phyloP scores from a whole-genome alignment of 1,140 invertebrate genomes.

The Cryptotermes secundus region DNA sequence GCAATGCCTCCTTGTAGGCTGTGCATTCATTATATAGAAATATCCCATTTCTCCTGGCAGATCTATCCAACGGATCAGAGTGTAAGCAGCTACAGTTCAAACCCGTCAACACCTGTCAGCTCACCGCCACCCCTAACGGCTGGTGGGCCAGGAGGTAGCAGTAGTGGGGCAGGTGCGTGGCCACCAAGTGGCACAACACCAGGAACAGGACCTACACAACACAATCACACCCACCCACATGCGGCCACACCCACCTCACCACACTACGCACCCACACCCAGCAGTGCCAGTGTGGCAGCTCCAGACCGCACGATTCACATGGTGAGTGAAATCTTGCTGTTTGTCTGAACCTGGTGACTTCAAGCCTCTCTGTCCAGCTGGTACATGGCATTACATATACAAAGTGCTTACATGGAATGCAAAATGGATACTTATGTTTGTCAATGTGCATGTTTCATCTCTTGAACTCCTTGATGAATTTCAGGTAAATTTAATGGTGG shows the following conservation, averaged over 20 bases:
- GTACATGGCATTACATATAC: too few relatives aligned
- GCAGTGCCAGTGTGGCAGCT: conserved; percentile 27
- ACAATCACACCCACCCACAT: neutral
- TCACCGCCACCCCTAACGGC: conserved; percentile 76
- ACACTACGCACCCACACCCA: conserved; percentile 39
- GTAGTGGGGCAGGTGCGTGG: conserved; percentile 37
- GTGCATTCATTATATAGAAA: neutral
- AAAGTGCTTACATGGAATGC: too few relatives aligned
- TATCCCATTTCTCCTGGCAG: conserved; percentile 48
- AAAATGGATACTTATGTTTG: too few relatives aligned
- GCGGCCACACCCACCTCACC: conserved; percentile 47
- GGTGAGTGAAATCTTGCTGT: conserved; percentile 44
- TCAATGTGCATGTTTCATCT: too few relatives aligned
- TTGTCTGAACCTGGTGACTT: too few relatives aligned
- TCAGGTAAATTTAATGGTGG: too few relatives aligned
- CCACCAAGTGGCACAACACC: conserved; percentile 30
- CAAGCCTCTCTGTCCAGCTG: too few relatives aligned
- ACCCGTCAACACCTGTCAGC: conserved; percentile 84
- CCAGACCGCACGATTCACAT: conserved; percentile 47
- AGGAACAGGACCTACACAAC: neutral
- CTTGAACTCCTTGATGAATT: too few relatives aligned
- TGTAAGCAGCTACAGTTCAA: conserved; percentile 89
- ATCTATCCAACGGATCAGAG: conserved; percentile 88
- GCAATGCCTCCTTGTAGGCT: too few relatives aligned
- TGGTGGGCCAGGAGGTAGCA: neutral